Base-by-base conservation (phyloP, 1,140 invertebrate species). In the Drosophila lacteicornis region DNA sequence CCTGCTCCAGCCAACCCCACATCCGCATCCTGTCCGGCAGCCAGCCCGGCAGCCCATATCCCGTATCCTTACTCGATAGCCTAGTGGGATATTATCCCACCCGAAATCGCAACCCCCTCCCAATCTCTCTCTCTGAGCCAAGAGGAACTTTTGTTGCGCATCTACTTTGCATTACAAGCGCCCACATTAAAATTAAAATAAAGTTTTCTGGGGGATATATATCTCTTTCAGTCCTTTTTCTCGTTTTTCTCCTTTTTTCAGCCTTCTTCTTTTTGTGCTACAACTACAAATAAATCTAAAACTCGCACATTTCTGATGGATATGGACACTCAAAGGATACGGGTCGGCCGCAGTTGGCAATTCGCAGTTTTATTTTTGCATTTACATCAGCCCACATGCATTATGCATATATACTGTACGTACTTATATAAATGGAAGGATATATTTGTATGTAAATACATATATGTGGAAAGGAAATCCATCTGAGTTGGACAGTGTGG, bases 241-340 rank as follows among this genome's bases (percentile, higher is more conserved):
- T 22, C 8, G 5, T 22, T 15, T 33, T 42, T 57, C 40, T 13
- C 12, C 12, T 27, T 30, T 42, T 38, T 40, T 45, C 33, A 33
- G 30, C 30, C 63, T 56, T 30, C 42, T 46, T 58, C 53, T 73
- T 55, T 62, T 58, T 74, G 71, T 70, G 67, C 33, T 36, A 11
- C 67, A 84, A 87, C 84, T 87, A 84, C 84, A 87, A 88, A 87
- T 87, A 87, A 88, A 87, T 87, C 84, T 88, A 88, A 87, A 88
- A 80, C 84, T 88, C 84, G 84, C 84, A 88, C 76, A 87, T 88
- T 87, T 76, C 84, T 87, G 84, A 88, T 82, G 84, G 66, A 74
- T 73, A 67, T 65, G 43, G 56, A 49, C 69, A 58, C 51, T 71
- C 62, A 66, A 53, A 74, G 80, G 70, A 87, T 88, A 70, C 84